These are phyloP conservation scores for Thalassarche chlororhynchos DNA, from an alignment of 2,113 vertebrate genomes.

Conservation along the genomic window DNA sequence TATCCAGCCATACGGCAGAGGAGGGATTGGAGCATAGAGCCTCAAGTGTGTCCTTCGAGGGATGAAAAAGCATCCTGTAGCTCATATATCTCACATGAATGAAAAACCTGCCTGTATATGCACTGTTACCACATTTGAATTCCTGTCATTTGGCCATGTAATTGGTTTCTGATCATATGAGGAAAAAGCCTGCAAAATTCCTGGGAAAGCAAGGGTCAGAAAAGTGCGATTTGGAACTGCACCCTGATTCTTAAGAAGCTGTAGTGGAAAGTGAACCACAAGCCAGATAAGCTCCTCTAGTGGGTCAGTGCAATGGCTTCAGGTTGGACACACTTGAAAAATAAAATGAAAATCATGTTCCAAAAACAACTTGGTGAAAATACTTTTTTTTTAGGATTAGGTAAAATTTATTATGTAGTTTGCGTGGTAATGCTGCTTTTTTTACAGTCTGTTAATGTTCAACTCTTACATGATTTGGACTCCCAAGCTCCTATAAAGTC, in stretches of 20 bases:
- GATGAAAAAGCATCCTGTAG: neutral
- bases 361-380: neutral
- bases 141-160: neutral
- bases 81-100: neutral
- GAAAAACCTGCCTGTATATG: neutral
- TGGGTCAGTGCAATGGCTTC: neutral
- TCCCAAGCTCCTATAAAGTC: neutral
- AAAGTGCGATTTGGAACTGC: neutral
- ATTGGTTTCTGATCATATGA: neutral
- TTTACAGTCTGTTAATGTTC: neutral
- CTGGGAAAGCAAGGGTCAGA: neutral
- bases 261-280: neutral
- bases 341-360: neutral
- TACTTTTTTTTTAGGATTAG: neutral
- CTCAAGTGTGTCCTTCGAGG: neutral
- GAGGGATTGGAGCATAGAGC: neutral
- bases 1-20: neutral
- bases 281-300: neutral
- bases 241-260: neutral
- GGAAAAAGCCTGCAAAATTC: neutral
- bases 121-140: neutral
- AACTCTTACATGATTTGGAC: neutral
- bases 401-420: neutral
- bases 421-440: neutral
- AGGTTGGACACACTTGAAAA: neutral